Evolutionary conservation across 2,888 invertebrate genomes (phyloP).

Genomic region (Allolobophora icterica): DNA sequence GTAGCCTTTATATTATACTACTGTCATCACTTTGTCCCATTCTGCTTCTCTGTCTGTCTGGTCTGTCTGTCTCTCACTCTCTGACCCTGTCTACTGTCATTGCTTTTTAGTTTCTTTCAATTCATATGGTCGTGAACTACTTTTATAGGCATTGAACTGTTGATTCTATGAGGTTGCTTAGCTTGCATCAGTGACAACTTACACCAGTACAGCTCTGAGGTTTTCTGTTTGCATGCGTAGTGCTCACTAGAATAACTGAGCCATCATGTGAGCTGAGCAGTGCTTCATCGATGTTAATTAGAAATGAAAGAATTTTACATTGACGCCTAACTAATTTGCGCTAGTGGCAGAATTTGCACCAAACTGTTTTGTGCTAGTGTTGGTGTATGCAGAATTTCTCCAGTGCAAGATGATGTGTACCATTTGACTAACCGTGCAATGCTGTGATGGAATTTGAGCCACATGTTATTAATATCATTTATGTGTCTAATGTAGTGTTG

Average conservation of each 20-base stretch:
- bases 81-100: no score
- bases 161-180: background rate
- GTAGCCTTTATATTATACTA: background rate
- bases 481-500: background rate
- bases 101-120: no score
- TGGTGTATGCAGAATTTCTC: background rate
- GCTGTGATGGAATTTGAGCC: background rate
- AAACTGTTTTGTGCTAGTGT: background rate
- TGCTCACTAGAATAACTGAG: background rate
- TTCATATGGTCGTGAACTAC: no score
- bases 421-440: background rate
- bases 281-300: background rate
- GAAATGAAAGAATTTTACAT: background rate
- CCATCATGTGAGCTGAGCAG: background rate
- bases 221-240: background rate
- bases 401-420: background rate
- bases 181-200: background rate
- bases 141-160: no score
- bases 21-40: background rate
- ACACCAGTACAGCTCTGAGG: background rate
- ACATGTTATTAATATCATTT: background rate
- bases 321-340: background rate
- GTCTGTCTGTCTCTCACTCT: background rate
- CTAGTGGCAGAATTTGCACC: background rate
- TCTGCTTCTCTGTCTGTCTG: background rate